Percentiles rank a stretch among this genome's conserved stretches.
phyloP scores from a whole-genome alignment of 2,113 vertebrate genomes.

The Nothobranchius furzeri region DNA sequence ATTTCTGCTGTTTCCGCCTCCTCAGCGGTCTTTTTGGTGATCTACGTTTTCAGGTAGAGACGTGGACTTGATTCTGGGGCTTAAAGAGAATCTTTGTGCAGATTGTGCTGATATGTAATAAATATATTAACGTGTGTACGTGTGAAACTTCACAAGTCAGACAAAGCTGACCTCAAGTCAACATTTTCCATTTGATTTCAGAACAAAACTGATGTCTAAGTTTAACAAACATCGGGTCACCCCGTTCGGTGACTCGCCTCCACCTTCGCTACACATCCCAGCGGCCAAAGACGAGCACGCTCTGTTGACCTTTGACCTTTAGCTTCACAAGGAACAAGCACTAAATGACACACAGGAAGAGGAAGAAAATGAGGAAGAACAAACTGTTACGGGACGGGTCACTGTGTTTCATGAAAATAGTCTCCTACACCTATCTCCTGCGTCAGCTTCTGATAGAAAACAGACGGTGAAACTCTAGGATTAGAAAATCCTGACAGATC shows the following conservation, averaged over 20 bases:
- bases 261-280: neutral
- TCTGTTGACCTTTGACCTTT: conserved; percentile 40
- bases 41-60: conserved; percentile 64
- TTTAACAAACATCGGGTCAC: conserved; percentile 25
- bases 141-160: neutral
- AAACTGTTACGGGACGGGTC: neutral
- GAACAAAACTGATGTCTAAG: conserved; percentile 62
- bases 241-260: neutral
- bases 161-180: neutral
- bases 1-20: conserved; percentile 42
- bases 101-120: too few relatives aligned
- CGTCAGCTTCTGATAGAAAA: too few relatives aligned
- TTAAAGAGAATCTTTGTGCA: too few relatives aligned
- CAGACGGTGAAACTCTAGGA: too few relatives aligned
- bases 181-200: conserved; percentile 26
- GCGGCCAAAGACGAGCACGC: conserved; percentile 48
- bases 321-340: neutral
- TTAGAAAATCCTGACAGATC: too few relatives aligned
- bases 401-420: neutral
- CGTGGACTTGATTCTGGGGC: neutral
- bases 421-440: too few relatives aligned
- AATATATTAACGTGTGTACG: too few relatives aligned
- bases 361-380: conserved; percentile 36
- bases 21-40: conserved; percentile 39
- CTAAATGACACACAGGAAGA: conserved; percentile 26